Evolutionary conservation across 2,888 invertebrate species (phyloP), one percentile per base, ranked within the genome.

Genomic region (Lypha dubia): DNA sequence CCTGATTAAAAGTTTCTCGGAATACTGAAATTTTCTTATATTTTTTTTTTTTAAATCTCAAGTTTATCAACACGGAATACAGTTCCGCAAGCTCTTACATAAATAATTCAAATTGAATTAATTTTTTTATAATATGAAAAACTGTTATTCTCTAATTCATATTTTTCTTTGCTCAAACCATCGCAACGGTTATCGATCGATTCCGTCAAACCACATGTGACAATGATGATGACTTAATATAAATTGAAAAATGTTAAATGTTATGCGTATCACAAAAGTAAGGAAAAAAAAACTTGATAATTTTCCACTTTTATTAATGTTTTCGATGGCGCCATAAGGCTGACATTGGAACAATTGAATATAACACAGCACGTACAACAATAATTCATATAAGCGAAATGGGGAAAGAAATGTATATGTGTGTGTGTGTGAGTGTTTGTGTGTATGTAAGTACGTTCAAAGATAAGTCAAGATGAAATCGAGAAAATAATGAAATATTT

Each of bases 141-240:
- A 11, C 51, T 24, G 0, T 28, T 32, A 1, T 28, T 56, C 2
- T n/a, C 1, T 9, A 1, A 32, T n/a, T n/a, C n/a, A 15, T 7
- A 3, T 13, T 51, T 62, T 44, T 17, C 13, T 8, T 24, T 28
- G 20, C 4, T 17, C 20, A 17, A 17, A 11, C 9, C 51, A 49
- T 58, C n/a, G 41, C 13, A 44, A 46, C 32, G 22, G n/a, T 35
- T 46, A 46, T 32, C 17, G 44, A 51, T 44, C 28, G 56, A 62
- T 51, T 41, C 51, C 22, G 8, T 44, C 67, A 44, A 71, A 49
- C 65, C 74, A 70, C 63, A 81, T 81, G 84, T 65, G 81, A 84
- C 84, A 84, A 56, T 62, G 24, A 70, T 70, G 81, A 84, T 84
- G 81, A 84, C 84, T 84, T 70, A 56, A 81, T 63, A 77, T n/a